A percentile compares a stretch with the other conserved stretches of the same genome.
phyloP scores from a whole-genome alignment of 2,113 vertebrate species.

The Tragulus kanchil region DNA sequence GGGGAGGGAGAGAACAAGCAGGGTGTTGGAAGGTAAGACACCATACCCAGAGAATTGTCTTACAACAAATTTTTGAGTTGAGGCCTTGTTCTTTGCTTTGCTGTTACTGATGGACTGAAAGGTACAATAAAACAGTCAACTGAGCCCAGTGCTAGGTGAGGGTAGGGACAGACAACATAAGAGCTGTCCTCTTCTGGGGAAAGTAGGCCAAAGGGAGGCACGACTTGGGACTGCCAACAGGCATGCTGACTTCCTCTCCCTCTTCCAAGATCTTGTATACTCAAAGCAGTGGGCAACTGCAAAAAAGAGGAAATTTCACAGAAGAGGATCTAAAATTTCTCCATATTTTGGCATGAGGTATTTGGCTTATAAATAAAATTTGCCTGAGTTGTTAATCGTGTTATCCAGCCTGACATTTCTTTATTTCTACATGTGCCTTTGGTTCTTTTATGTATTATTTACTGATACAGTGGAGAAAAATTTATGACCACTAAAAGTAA shows the following conservation, averaged over 20 bases:
- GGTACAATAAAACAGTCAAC: background rate
- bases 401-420: background rate
- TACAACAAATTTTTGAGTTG: background rate
- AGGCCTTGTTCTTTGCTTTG: background rate
- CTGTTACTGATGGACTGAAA: background rate
- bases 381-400: background rate
- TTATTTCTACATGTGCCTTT: background rate
- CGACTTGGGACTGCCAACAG: fast-evolving
- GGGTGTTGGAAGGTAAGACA: background rate
- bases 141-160: background rate
- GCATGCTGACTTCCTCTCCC: background rate
- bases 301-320: background rate
- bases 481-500: background rate
- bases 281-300: background rate
- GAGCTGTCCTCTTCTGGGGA: background rate
- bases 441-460: background rate
- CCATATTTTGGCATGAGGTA: background rate
- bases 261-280: background rate
- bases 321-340: background rate
- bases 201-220: background rate
- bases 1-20: background rate
- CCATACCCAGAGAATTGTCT: background rate
- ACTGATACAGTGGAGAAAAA: background rate
- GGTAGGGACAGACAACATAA: background rate
- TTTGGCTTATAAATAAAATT: background rate